Evolutionary conservation across 2,888 invertebrate genomes (phyloP), one percentile per base, ranked within the genome.

Genomic region (Nematopogon swammerdamellus): DNA sequence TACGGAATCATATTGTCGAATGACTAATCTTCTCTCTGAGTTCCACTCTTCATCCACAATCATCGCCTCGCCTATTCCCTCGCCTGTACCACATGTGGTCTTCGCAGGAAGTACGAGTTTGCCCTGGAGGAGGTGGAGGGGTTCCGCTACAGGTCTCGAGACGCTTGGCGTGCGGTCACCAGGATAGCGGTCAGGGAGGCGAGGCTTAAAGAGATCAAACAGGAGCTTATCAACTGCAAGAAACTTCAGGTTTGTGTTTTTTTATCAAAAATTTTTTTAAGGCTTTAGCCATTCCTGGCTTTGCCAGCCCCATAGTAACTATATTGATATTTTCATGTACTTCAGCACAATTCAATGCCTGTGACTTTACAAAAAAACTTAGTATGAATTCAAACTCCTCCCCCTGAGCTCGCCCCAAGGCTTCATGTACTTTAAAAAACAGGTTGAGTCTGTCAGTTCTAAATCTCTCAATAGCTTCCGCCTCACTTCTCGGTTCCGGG

Each of bases 111-210:
- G 50, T 99, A 96, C 72, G 88, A 95, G 64, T 97, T 99, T 66
- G 92, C 91, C 60, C 81, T 98, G 69, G 92, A 95, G 54, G 97
- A 99, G 74, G 90, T 99, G 47, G 97, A 98, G 66, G 92, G 97
- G 0, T 98, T 99, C 70, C 82, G 92, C 54, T 97, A 99, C 74
- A 82, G 99, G 57, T 91, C 97, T 0, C 86, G 90, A 63, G 98
- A 99, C 80, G 98, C 96, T 3, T 92, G 97, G 91, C 86, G 91
- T 60, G 92, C 96, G 1, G 94, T 97, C 8, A 98, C 98, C 0
- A 86, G 91, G 60, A 89, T 95, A 52, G 96, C 97, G 0, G 90
- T 99, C 2, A 82, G 95, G 46, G 97, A 98, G 70, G 97, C 97
- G 0, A 81, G 98, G 18, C 80, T 98, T 47, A 95, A 93, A 65